phyloP scores from a whole-genome alignment of 2,797 vertebrate species.

The Bradypodion pumilum region DNA sequence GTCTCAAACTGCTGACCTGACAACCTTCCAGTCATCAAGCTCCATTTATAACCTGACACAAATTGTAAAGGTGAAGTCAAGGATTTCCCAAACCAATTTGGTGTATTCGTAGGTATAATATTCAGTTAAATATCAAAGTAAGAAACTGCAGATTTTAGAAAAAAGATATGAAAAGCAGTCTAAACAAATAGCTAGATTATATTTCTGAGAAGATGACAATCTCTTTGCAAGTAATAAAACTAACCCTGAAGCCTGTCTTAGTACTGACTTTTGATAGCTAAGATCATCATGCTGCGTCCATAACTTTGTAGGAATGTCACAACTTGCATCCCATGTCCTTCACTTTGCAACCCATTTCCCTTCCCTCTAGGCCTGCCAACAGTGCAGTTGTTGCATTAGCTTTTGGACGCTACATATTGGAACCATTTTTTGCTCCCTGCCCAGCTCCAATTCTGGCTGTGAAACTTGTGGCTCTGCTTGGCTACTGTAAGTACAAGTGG shows the following conservation, averaged over 20 bases:
- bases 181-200: background rate
- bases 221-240: background rate
- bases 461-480: conserved; percentile 81
- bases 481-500: conserved; percentile 80
- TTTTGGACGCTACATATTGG: conserved; percentile 87
- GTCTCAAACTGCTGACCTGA: no score
- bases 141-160: background rate
- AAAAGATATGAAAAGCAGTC: background rate
- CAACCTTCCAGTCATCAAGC: no score
- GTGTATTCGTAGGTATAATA: background rate
- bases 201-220: background rate
- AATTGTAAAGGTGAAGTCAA: background rate
- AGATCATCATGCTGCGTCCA: background rate
- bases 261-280: background rate
- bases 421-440: conserved; percentile 85
- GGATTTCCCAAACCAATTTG: background rate
- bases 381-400: conserved; percentile 83
- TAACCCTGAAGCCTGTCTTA: background rate
- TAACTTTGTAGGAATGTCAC: no score
- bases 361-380: conserved; percentile 79
- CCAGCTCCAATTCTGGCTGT: conserved; percentile 75
- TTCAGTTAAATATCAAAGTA: background rate
- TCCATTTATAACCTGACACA: no score
- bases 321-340: no score
- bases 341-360: background rate